Percentiles rank a stretch among this genome's conserved stretches.
Evolutionary conservation across 2,113 vertebrate genomes (phyloP).

Genomic region (Lipotes vexillifer): DNA sequence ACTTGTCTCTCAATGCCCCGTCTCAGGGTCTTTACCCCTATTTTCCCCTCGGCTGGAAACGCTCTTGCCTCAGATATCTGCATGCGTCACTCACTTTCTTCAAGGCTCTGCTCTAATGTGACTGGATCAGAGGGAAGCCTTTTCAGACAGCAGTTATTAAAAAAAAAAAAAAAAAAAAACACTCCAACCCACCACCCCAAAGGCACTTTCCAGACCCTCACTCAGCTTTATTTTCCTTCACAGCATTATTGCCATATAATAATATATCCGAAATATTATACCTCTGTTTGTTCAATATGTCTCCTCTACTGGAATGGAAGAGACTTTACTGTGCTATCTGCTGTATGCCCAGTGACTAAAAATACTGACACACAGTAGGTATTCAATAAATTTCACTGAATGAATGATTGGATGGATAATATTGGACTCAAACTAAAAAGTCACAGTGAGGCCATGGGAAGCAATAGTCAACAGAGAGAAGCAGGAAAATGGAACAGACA

Average conservation of each 20-base stretch:
- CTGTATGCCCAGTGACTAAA: not conserved
- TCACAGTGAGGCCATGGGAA: not conserved
- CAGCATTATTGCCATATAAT: not conserved
- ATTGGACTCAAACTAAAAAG: not conserved
- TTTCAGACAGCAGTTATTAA: no score
- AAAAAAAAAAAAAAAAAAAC: no score
- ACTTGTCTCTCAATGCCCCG: not conserved
- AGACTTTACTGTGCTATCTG: not conserved
- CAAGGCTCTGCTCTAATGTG: not conserved
- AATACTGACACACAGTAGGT: not conserved
- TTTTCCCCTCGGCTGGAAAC: not conserved
- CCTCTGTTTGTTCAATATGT: not conserved
- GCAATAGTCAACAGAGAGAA: not conserved
- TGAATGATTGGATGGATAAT: not conserved
- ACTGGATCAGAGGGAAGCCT: not conserved
- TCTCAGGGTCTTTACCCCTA: not conserved
- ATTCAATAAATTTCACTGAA: not conserved
- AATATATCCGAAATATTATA: not conserved
- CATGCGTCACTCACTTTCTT: not conserved
- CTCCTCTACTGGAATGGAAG: not conserved
- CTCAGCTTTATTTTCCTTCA: not conserved
- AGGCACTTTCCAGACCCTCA: not conserved
- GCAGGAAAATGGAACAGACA: not conserved
- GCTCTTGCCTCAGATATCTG: not conserved
- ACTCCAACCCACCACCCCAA: accelerated